phyloP scores from a whole-genome alignment of 2,113 vertebrate genomes.

The Ranitomeya variabilis region DNA sequence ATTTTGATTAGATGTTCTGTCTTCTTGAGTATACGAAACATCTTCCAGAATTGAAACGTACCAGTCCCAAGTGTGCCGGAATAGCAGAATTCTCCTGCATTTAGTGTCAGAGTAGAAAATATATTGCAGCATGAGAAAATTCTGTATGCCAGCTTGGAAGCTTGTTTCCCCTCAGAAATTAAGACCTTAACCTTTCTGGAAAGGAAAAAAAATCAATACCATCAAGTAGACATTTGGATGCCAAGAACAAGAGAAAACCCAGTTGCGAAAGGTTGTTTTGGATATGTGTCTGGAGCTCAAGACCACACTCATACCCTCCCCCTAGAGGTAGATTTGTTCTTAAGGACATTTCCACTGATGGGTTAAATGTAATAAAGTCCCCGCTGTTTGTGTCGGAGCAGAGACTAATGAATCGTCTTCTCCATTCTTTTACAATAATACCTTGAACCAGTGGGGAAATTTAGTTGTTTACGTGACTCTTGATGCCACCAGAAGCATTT shows the following conservation, averaged over 20 bases:
- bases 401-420: conserved; percentile 33
- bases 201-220: conserved; percentile 33
- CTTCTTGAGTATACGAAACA: too few species aligned
- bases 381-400: conserved; percentile 25
- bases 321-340: conserved; percentile 19
- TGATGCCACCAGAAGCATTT: neutral
- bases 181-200: conserved; percentile 46
- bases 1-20: too few species aligned
- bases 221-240: conserved; percentile 36
- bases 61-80: neutral
- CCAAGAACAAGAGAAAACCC: conserved; percentile 20
- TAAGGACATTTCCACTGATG: neutral
- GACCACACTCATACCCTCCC: neutral
- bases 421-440: conserved; percentile 6
- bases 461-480: conserved; percentile 8
- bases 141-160: neutral
- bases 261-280: conserved; percentile 46
- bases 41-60: neutral
- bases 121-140: conserved; percentile 3
- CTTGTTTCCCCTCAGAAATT: conserved; percentile 38
- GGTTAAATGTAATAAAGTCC: conserved; percentile 40
- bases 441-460: conserved; percentile 49
- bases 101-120: conserved; percentile 6
- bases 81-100: neutral
- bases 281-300: conserved; percentile 8